Base-by-base conservation (phyloP, 2,113 vertebrate genomes). In the Macquaria australasica region DNA sequence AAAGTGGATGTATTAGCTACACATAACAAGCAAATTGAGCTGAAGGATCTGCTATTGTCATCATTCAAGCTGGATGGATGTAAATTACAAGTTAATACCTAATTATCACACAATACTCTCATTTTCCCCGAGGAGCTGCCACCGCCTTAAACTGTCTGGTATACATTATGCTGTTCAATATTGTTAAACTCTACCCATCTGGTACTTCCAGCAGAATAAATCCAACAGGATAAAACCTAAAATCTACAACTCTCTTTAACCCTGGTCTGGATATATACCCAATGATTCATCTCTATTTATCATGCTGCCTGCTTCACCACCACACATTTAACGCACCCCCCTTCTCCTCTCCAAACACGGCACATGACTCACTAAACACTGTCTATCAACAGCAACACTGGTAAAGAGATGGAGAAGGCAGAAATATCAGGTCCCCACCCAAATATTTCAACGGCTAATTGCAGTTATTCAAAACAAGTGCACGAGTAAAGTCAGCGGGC, bases 391-490 rank as follows among this genome's bases (percentile, higher is more conserved):
- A 79, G 25, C 55, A 23, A 39, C 59, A 21, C 16, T 14, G 64
- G 15, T 14, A 56, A 63, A 79, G 77, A 74, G 39, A 77, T 1
- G 51, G n/a, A 67, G 53, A 16, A 80, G 37, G 23, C 2, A 50
- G 59, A 85, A 84, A 69, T 41, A 79, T 64, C 70, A 80, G 53
- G 43, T 67, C 67, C 55, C 66, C 73, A 48, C 77, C 79, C 86
- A 39, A 77, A 72, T 62, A 60, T 82, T 81, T 75, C 50, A 83
- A 60, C 58, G 23, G 25, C n/a, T 78, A 82, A 87, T 78, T 80
- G 75, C 50, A 68, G 18, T 73, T 87, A 62, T 53, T 56, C 48
- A 68, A 60, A 86, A 70, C 28, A 39, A 73, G 37, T 9, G 59
- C 1, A 5, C 0, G 41, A 80, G 63, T 79, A 41, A 83, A 82